These are phyloP conservation scores for Podilymbus podiceps DNA, from an alignment of 2,113 vertebrate genomes.

Conservation along the genomic window DNA sequence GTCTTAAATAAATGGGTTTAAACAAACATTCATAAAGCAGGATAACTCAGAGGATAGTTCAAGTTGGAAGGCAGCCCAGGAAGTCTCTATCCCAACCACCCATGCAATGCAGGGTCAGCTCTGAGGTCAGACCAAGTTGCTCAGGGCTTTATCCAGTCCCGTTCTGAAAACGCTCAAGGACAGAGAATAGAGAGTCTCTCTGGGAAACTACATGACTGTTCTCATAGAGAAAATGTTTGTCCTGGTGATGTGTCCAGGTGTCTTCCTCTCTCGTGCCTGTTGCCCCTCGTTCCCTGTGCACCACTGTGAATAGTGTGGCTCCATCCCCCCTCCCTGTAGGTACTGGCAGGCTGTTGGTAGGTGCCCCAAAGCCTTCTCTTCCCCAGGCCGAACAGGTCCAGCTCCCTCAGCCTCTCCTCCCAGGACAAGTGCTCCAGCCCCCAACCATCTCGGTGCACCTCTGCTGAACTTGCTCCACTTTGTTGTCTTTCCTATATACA, in stretches of 20 bases:
- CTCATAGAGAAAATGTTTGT: not conserved
- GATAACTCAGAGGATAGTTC: not conserved
- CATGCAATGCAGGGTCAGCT: not conserved
- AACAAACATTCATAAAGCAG: not conserved
- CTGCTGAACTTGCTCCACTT: not conserved
- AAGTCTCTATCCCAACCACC: not conserved
- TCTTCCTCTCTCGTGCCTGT: not conserved
- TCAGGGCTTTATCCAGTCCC: not conserved
- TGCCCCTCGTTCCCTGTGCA: not conserved
- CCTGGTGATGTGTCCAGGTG: no score
- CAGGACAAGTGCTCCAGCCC: not conserved
- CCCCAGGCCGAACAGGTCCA: not conserved
- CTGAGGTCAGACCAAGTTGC: not conserved
- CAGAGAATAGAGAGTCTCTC: not conserved
- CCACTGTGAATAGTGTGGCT: not conserved
- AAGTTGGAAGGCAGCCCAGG: conserved; percentile 1
- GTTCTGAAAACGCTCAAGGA: not conserved
- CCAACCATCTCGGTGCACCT: not conserved
- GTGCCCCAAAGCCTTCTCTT: not conserved
- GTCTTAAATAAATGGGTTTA: not conserved
- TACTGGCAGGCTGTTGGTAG: not conserved
- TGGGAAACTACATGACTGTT: not conserved
- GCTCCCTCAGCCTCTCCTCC: not conserved
- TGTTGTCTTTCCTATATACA: not conserved
- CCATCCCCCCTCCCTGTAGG: not conserved